Evolutionary conservation across 2,888 invertebrate species (phyloP).

Genomic region (Embidobia sp.): DNA sequence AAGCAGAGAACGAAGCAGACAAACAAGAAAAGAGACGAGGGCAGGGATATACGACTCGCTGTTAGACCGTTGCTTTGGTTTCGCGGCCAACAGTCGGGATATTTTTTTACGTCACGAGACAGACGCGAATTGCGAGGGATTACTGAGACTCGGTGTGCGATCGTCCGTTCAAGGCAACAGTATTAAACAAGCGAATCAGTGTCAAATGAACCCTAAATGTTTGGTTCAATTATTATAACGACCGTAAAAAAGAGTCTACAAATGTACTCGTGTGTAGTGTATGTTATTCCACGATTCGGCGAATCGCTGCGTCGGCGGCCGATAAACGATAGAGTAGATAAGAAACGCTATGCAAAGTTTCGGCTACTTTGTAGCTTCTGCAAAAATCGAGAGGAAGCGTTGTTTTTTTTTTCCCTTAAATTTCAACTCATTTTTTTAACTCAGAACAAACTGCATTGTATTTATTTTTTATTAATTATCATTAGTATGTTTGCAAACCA

Average conservation of each 20-base stretch:
- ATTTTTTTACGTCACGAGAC: constrained; percentile 27
- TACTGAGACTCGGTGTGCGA: constrained; percentile 11
- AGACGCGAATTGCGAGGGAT: constrained; percentile 8
- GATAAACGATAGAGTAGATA: too few relatives aligned
- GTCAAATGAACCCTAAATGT: background rate
- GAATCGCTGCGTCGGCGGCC: too few relatives aligned
- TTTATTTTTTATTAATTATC: too few relatives aligned
- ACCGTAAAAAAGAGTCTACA: background rate
- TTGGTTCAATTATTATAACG: background rate
- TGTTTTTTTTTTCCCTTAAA: too few relatives aligned
- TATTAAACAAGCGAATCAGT: constrained; percentile 14
- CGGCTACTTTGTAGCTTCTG: too few relatives aligned
- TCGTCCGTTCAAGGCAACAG: constrained; percentile 24
- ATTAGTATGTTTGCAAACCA: too few relatives aligned
- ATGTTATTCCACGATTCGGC: constrained; percentile 1
- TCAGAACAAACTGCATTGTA: too few relatives aligned
- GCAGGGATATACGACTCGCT: too few relatives aligned
- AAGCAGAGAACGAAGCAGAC: background rate
- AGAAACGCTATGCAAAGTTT: too few relatives aligned
- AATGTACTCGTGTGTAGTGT: constrained; percentile 3
- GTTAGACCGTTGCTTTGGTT: constrained; percentile 6
- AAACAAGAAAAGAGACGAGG: background rate
- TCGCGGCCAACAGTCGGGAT: constrained; percentile 20
- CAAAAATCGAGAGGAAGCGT: constrained; percentile 8
- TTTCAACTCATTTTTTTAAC: too few relatives aligned